phyloP scores from a whole-genome alignment of 2,113 vertebrate genomes.

The Prunella fulvescens region DNA sequence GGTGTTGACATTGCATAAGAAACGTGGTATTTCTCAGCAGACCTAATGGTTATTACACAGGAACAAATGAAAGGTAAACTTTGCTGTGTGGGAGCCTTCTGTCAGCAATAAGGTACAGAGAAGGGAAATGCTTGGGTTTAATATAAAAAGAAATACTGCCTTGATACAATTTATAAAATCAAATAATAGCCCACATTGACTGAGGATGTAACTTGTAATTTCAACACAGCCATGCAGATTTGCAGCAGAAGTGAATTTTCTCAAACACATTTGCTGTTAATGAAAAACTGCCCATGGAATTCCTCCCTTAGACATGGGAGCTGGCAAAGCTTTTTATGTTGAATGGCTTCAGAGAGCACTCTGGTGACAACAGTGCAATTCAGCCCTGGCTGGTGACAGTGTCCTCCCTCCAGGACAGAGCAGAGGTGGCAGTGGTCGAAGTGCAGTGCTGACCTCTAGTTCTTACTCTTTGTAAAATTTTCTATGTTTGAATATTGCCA shows the following conservation, averaged over 20 bases:
- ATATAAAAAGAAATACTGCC: not conserved
- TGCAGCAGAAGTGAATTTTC: not conserved
- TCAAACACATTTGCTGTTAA: not conserved
- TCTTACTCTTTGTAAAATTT: not conserved
- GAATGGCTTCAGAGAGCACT: not conserved
- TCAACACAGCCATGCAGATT: not conserved
- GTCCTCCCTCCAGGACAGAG: not conserved
- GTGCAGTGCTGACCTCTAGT: not conserved
- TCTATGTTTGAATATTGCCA: not conserved
- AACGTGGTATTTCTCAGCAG: constrained; percentile 33
- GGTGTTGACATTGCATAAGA: constrained; percentile 56
- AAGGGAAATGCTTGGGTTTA: not conserved
- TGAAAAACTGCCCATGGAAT: not conserved
- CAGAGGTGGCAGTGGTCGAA: not conserved
- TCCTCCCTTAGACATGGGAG: fast-evolving
- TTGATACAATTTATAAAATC: constrained; percentile 25
- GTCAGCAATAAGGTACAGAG: not conserved
- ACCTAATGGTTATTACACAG: constrained; percentile 42
- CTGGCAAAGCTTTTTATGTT: not conserved
- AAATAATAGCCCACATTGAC: not conserved
- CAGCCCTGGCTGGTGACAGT: not conserved
- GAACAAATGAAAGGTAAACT: constrained; percentile 62
- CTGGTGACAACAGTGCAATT: fast-evolving
- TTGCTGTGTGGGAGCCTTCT: not conserved
- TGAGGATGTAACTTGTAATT: not conserved